Percentiles rank a stretch among this genome's conserved stretches.
phyloP scores from a whole-genome alignment of 2,888 invertebrate species.

The Acrocera orbiculus region DNA sequence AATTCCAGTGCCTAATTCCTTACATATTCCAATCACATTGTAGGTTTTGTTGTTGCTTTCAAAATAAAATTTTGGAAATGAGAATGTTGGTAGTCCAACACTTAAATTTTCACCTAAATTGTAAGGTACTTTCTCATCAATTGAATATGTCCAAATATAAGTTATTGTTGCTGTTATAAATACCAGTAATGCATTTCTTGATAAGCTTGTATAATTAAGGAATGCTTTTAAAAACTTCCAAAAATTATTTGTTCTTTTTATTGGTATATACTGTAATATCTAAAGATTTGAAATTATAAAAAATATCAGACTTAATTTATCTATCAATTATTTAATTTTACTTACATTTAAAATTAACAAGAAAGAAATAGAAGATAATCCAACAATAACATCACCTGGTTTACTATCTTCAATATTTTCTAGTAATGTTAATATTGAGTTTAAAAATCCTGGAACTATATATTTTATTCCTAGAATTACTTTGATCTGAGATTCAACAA shows the following conservation, averaged over 20 bases:
- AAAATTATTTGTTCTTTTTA: conserved; percentile 19
- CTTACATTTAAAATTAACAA: conserved; percentile 49
- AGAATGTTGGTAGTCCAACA: conserved; percentile 49
- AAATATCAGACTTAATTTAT: background rate
- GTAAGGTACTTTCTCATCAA: conserved; percentile 41
- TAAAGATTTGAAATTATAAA: conserved; percentile 18
- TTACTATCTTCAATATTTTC: conserved; percentile 37
- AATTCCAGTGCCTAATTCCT: conserved; percentile 57
- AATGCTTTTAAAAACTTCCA: conserved; percentile 33
- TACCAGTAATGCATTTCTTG: conserved; percentile 63
- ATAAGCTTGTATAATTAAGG: conserved; percentile 54
- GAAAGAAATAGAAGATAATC: conserved; percentile 44
- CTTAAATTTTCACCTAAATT: conserved; percentile 34
- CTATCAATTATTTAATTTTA: conserved; percentile 15
- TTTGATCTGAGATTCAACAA: conserved; percentile 59
- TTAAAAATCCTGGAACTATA: conserved; percentile 46
- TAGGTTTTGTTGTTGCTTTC: conserved; percentile 36
- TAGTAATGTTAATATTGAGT: conserved; percentile 38
- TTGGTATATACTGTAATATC: conserved; percentile 43
- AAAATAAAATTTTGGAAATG: conserved; percentile 45
- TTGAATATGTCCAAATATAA: conserved; percentile 30
- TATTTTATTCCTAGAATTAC: conserved; percentile 56
- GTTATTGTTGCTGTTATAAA: conserved; percentile 43
- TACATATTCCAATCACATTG: conserved; percentile 45
- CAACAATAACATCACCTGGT: conserved; percentile 46